Evolutionary conservation across 2,113 vertebrate species (phyloP), one percentile per base, ranked within the genome.

Genomic region (Tenrec ecaudatus): DNA sequence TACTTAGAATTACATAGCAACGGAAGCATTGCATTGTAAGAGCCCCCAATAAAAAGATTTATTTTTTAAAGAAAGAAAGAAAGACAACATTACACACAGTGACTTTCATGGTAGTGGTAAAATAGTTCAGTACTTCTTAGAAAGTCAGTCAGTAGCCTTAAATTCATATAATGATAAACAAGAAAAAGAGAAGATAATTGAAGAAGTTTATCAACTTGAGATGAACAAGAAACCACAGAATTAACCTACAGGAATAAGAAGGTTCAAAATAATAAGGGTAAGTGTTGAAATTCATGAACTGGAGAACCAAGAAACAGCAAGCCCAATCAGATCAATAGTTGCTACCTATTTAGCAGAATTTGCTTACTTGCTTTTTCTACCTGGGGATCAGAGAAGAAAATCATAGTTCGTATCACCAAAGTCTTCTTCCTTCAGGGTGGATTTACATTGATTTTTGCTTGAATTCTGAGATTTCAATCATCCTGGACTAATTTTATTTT

Each of bases 251-350:
- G 40, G 6, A 69, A 57, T 91, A 6, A 77, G 43, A 77, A 77
- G 29, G 76, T 29, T 43, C 60, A 27, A 82, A 78, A 79, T 29
- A 91, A 29, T 79, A 62, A 69, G 53, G 29, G 2, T 36, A 33
- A 84, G 19, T 64, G n/a, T 77, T 6, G 43, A 89, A 89, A 64
- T 57, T 27, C 92, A 60, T 92, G 73, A 81, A 58, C n/a, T 64
- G 80, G 29, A 75, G 81, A 81, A n/a, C 53, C 29, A 64, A 83
- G 58, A 47, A 73, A 36, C 43, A 53, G 25, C 85, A 60, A 66
- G 60, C n/a, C 82, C 33, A 86, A n/a, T 29, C 64, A 29, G 25
- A 66, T 66, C 64, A 66, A 27, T 27, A 66, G 64, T 66, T 66
- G 6, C 60, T 19, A 62, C 16, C 60, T 69, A 14, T 69, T 81